Percentiles rank a stretch among this genome's conserved stretches.
phyloP scores from a whole-genome alignment of 2,113 vertebrate genomes.

The Furnarius figulus region DNA sequence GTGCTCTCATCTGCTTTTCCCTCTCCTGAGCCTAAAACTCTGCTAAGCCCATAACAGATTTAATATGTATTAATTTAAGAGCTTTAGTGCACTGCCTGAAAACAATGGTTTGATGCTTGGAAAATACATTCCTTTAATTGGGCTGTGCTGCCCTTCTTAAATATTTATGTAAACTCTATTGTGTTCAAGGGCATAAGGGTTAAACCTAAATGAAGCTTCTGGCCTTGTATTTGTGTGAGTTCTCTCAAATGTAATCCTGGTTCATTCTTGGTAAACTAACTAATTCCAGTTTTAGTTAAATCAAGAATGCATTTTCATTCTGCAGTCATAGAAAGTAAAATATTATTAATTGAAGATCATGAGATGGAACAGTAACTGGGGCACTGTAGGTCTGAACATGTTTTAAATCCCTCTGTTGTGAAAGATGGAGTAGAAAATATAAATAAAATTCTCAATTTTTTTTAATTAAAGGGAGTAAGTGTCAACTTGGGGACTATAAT shows the following conservation, averaged over 20 bases:
- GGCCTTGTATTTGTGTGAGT: neutral
- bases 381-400: neutral
- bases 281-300: conserved; percentile 1
- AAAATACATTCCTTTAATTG: conserved; percentile 52
- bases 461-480: neutral
- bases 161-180: conserved; percentile 44
- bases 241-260: neutral
- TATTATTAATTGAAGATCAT: neutral
- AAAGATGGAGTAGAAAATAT: neutral
- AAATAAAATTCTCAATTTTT: neutral
- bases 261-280: neutral
- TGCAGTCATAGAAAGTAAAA: neutral
- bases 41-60: conserved; percentile 13
- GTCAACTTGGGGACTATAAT: neutral
- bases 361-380: neutral
- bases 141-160: neutral
- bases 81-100: conserved; percentile 20
- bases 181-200: neutral
- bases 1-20: conserved; percentile 14
- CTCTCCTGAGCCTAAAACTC: conserved; percentile 12
- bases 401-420: conserved; percentile 2
- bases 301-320: neutral
- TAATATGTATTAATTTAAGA: conserved; percentile 41
- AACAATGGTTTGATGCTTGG: conserved; percentile 43
- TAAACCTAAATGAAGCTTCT: neutral